phyloP scores from a whole-genome alignment of 2,888 invertebrate species.

The Lepidochitona cinerea region DNA sequence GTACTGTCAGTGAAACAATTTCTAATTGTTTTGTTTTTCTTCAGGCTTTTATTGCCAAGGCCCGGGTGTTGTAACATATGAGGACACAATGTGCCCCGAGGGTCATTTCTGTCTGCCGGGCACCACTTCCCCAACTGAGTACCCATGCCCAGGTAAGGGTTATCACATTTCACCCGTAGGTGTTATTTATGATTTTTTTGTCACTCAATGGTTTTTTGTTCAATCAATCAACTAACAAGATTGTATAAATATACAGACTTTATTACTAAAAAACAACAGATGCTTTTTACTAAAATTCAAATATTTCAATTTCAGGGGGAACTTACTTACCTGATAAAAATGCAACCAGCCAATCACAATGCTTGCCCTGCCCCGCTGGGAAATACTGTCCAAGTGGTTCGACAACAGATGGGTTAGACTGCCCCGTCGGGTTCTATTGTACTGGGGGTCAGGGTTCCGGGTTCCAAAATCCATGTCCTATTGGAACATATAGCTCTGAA shows the following conservation, averaged over 20 bases:
- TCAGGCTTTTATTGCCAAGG: constrained; percentile 65
- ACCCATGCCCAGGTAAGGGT: constrained; percentile 60
- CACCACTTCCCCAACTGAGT: constrained; percentile 46
- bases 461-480: constrained; percentile 61
- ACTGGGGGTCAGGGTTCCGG: constrained; percentile 49
- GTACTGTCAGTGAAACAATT: too few species aligned
- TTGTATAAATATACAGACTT: too few species aligned
- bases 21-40: constrained; percentile 8
- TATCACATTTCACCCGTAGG: too few species aligned
- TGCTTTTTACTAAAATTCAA: too few species aligned
- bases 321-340: constrained; percentile 53
- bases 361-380: constrained; percentile 47
- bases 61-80: constrained; percentile 51
- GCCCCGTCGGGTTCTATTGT: constrained; percentile 63
- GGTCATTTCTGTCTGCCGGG: constrained; percentile 64
- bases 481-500: constrained; percentile 59
- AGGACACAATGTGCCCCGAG: constrained; percentile 46
- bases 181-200: too few species aligned
- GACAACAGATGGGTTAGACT: constrained; percentile 32
- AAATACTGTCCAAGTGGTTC: constrained; percentile 54
- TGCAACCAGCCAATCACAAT: constrained; percentile 41
- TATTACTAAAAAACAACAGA: too few species aligned
- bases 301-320: constrained; percentile 50
- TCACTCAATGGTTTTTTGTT: too few species aligned
- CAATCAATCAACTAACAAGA: too few species aligned